Conservation (phyloP, 1,140 invertebrate genomes). For the Cydia pomonella region DNA sequence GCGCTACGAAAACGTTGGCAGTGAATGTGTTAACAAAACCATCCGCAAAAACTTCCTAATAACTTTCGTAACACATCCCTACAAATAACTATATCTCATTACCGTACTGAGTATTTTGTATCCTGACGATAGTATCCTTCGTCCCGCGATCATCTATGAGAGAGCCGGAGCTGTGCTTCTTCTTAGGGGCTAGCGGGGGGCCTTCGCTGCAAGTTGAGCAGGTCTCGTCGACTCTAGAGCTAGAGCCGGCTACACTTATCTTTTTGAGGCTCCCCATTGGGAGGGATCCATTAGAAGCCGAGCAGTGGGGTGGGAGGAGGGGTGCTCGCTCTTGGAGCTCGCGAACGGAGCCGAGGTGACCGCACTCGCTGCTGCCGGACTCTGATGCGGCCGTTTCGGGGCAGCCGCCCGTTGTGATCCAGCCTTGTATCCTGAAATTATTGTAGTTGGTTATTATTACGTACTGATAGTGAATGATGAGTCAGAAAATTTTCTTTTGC, state of each 20-base stretch:
- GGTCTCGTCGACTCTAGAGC: constrained; percentile 64
- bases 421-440: constrained; percentile 61
- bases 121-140: constrained; percentile 67
- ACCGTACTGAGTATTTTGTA: constrained; percentile 66
- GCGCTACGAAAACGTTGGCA: no score
- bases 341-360: constrained; percentile 52
- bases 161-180: constrained; percentile 69
- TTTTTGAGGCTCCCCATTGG: constrained; percentile 70
- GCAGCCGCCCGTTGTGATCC: constrained; percentile 71
- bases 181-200: constrained; percentile 67
- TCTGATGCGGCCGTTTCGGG: constrained; percentile 58
- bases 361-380: constrained; percentile 50
- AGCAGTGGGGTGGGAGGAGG: constrained; percentile 66
- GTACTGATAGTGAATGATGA: no score
- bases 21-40: no score
- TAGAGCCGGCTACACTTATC: constrained; percentile 59
- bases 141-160: constrained; percentile 68
- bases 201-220: constrained; percentile 71
- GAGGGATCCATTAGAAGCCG: constrained; percentile 70
- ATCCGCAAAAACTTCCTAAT: neutral
- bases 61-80: neutral
- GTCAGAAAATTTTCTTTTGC: no score
- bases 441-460: constrained; percentile 21
- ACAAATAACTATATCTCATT: constrained; percentile 64
- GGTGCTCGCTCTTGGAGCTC: constrained; percentile 66